Evolutionary conservation across 2,888 invertebrate species (phyloP).

Genomic region (Lithophane semibrunnea): DNA sequence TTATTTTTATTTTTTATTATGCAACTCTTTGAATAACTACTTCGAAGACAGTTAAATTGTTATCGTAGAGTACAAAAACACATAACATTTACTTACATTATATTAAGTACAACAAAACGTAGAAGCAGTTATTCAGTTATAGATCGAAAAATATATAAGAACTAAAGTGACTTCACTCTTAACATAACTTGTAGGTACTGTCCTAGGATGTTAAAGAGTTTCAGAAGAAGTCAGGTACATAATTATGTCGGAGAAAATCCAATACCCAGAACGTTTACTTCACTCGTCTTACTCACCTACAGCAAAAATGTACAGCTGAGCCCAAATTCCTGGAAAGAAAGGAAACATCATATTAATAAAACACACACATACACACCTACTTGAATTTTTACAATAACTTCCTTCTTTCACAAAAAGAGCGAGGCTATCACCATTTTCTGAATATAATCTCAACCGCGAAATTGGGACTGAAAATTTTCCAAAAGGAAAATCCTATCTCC

Average conservation of each 20-base stretch:
- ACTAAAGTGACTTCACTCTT: neutral
- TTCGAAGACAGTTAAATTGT: neutral
- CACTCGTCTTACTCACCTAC: conserved; percentile 76
- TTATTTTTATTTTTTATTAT: neutral
- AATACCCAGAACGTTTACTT: conserved; percentile 11
- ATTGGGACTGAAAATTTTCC: conserved; percentile 4
- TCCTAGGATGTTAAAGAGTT: neutral
- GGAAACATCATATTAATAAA: conserved; percentile 49
- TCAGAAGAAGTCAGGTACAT: neutral
- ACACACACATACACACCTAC: neutral
- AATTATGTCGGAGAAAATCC: neutral
- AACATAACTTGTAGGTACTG: neutral
- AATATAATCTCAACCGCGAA: conserved; percentile 21
- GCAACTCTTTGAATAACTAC: neutral
- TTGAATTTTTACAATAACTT: conserved; percentile 4
- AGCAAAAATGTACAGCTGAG: conserved; percentile 80
- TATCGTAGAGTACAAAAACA: neutral
- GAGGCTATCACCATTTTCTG: conserved; percentile 31
- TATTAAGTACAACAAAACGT: neutral
- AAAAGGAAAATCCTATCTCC: neutral
- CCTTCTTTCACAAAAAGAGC: neutral
- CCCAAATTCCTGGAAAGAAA: conserved; percentile 83
- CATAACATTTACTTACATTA: neutral
- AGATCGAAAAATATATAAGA: neutral
- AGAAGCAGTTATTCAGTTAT: neutral